These are phyloP conservation scores for Dryocosmus kuriphilus DNA, from an alignment of 2,888 invertebrate genomes.

Conservation along the genomic window DNA sequence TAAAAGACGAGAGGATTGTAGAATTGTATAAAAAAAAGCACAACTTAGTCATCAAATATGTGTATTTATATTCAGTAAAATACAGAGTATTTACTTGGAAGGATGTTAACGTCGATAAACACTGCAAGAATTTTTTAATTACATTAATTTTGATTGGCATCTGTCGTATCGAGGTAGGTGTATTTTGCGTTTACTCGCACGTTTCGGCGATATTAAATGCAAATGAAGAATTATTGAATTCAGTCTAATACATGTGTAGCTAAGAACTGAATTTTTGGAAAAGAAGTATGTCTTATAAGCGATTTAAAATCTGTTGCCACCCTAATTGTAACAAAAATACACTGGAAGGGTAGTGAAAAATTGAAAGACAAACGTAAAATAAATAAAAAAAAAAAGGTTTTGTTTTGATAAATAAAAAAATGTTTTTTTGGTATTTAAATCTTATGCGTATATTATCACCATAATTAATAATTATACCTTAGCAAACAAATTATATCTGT, in stretches of 20 bases:
- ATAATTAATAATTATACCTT: constrained; percentile 42
- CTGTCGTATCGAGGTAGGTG: background rate
- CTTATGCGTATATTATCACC: constrained; percentile 5
- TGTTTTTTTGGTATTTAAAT: constrained; percentile 1
- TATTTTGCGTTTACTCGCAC: background rate
- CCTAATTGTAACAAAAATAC: background rate
- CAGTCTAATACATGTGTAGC: background rate
- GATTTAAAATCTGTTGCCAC: constrained; percentile 7
- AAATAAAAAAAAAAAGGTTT: constrained; percentile 16
- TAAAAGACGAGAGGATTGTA: background rate
- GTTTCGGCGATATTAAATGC: background rate
- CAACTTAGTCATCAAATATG: constrained; percentile 18
- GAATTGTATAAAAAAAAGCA: constrained; percentile 4
- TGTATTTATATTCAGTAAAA: constrained; percentile 38
- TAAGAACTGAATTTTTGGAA: constrained; percentile 21
- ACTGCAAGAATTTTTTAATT: constrained; percentile 21
- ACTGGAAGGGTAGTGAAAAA: constrained; percentile 19
- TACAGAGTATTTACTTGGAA: constrained; percentile 31
- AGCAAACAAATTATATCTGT: constrained; percentile 64
- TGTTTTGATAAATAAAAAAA: constrained; percentile 14
- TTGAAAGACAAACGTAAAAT: constrained; percentile 29
- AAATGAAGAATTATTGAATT: background rate
- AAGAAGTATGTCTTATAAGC: constrained; percentile 14
- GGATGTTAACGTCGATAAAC: constrained; percentile 16
- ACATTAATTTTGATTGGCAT: background rate